Evolutionary conservation across 1,140 invertebrate genomes (phyloP).

Genomic region (Aricia agestis): DNA sequence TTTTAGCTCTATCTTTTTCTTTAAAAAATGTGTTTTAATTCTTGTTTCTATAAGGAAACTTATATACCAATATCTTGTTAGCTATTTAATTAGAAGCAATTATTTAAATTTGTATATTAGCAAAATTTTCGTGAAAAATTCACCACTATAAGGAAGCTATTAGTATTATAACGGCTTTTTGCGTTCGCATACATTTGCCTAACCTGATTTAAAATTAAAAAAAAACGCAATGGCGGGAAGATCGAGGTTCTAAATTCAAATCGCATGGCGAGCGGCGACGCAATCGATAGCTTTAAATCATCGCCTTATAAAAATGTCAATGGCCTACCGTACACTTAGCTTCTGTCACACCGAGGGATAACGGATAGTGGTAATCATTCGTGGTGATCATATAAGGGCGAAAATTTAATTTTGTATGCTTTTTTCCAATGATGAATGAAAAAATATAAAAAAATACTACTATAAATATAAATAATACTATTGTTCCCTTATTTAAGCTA

Average conservation of each 20-base stretch:
- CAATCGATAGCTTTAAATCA: slow-evolving; percentile 71
- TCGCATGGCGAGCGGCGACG: slow-evolving; percentile 27
- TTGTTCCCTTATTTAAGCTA: no score
- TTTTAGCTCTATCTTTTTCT: no score
- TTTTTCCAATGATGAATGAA: no score
- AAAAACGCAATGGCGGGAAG: slow-evolving; percentile 10
- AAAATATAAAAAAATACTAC: no score
- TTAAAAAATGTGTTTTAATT: no score
- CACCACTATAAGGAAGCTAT: slow-evolving; percentile 12
- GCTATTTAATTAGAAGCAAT: not conserved
- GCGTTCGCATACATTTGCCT: slow-evolving; percentile 8
- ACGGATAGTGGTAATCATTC: no score
- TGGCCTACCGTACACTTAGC: slow-evolving; percentile 46
- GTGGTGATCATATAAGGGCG: no score
- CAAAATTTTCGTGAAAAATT: not conserved
- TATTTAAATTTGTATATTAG: not conserved
- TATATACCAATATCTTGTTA: not conserved
- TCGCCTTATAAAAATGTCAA: slow-evolving; percentile 71
- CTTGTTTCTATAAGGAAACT: not conserved
- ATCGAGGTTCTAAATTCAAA: slow-evolving; percentile 33
- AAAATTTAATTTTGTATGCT: no score
- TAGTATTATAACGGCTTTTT: not conserved
- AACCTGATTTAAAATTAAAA: not conserved
- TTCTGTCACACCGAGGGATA: slow-evolving; percentile 45
- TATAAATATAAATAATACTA: no score